Evolutionary conservation across 37 sponge, comb jelly and placozoan species (phyloP).

Genomic region (Corticium candelabrum): DNA sequence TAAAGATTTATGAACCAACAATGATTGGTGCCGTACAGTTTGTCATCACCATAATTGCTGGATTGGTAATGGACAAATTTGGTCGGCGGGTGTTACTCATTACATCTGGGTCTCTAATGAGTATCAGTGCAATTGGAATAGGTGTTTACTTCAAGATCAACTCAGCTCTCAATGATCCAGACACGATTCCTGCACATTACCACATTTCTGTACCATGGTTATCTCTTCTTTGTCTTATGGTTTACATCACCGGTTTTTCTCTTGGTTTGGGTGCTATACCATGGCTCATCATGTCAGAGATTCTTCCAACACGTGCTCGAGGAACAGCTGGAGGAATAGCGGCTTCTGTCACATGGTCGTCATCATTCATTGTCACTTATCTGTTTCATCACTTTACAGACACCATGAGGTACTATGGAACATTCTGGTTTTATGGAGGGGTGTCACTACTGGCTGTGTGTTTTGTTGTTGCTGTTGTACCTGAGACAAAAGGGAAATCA

Average conservation of each 20-base stretch:
- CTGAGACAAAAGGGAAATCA: slow-evolving; percentile 75
- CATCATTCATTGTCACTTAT: slow-evolving; percentile 37
- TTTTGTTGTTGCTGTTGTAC: slow-evolving; percentile 65
- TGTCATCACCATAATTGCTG: slow-evolving; percentile 31
- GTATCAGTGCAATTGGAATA: slow-evolving; percentile 28
- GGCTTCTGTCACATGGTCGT: slow-evolving; percentile 54
- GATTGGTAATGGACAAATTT: slow-evolving; percentile 46
- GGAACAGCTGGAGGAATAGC: slow-evolving; percentile 37
- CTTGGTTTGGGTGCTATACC: slow-evolving; percentile 75
- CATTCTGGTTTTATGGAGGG: slow-evolving; percentile 36
- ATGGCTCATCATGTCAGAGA: slow-evolving; percentile 65
- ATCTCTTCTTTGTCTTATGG: slow-evolving; percentile 7
- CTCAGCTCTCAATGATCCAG: background rate
- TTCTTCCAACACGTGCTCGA: slow-evolving; percentile 55
- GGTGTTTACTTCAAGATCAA: slow-evolving; percentile 11
- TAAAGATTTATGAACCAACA: background rate
- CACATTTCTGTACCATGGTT: too few species aligned
- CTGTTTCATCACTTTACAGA: slow-evolving; percentile 16
- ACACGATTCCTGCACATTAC: background rate
- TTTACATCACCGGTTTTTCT: slow-evolving; percentile 60
- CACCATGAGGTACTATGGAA: slow-evolving; percentile 10
- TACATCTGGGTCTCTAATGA: slow-evolving; percentile 27
- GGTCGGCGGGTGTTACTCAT: slow-evolving; percentile 51
- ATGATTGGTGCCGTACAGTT: slow-evolving; percentile 13
- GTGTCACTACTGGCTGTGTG: background rate